A percentile compares a stretch with the other conserved stretches of the same genome.
These are phyloP conservation scores for Phrixothrix hirtus DNA, from an alignment of 2,888 invertebrate species.

Conservation along the genomic window DNA sequence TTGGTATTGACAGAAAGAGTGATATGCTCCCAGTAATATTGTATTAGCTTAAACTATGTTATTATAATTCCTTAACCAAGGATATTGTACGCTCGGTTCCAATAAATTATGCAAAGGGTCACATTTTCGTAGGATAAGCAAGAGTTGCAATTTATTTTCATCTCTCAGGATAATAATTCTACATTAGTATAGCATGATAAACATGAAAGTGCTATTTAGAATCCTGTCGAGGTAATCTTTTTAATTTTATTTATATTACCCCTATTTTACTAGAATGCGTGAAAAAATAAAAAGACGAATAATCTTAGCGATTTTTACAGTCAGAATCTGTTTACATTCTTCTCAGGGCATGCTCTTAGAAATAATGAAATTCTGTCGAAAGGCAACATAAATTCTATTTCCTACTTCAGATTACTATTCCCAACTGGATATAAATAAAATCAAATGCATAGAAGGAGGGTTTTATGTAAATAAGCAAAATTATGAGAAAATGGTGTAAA, in stretches of 20 bases:
- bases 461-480: constrained; percentile 7
- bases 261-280: constrained; percentile 1
- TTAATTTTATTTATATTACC: constrained; percentile 7
- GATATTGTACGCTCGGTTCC: too few species aligned
- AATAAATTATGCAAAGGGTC: too few species aligned
- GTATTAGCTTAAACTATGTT: too few species aligned
- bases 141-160: neutral
- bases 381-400: constrained; percentile 16
- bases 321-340: constrained; percentile 16
- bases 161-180: neutral
- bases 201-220: neutral
- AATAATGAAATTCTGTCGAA: constrained; percentile 18
- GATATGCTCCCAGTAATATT: too few species aligned
- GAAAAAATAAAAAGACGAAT: constrained; percentile 11
- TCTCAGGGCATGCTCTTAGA: constrained; percentile 11
- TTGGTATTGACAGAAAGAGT: too few species aligned
- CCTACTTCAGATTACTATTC: constrained; percentile 15
- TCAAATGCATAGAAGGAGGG: neutral
- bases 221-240: neutral
- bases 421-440: constrained; percentile 22
- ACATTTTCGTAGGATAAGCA: too few species aligned
- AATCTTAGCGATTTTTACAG: constrained; percentile 3
- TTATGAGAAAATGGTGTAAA: constrained; percentile 4
- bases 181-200: neutral
- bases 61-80: too few species aligned